These are phyloP conservation scores for Ellobius talpinus DNA, from an alignment of 2,113 vertebrate genomes.

Conservation along the genomic window DNA sequence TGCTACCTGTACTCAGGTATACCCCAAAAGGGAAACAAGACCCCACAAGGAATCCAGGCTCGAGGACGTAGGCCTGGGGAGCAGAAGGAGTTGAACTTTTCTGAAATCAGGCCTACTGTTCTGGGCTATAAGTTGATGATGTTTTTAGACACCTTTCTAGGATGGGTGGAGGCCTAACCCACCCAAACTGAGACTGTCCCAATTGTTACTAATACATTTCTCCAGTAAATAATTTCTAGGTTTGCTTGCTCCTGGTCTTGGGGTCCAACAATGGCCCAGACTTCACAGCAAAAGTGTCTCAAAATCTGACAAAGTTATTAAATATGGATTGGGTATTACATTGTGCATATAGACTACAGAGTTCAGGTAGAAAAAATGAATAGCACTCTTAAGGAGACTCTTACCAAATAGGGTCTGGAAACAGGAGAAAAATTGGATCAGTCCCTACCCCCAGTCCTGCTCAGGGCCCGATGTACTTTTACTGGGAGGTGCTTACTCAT, in stretches of 20 bases:
- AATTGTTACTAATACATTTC: background rate
- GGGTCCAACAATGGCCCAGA: background rate
- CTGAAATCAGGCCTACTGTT: background rate
- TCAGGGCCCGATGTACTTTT: background rate
- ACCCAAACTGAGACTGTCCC: background rate
- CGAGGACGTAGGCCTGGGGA: background rate
- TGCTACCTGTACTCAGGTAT: background rate
- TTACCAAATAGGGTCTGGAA: background rate
- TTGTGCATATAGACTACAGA: background rate
- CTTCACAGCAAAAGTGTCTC: background rate
- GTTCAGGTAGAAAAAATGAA: background rate
- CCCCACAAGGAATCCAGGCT: background rate
- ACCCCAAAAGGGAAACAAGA: background rate
- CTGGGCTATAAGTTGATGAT: background rate
- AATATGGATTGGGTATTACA: background rate
- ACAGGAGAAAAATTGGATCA: background rate
- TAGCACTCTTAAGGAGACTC: background rate
- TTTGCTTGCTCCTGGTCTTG: background rate
- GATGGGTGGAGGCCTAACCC: background rate
- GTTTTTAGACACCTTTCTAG: background rate
- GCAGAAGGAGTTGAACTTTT: background rate
- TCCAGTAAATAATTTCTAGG: background rate
- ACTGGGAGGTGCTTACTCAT: background rate
- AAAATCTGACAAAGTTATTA: background rate
- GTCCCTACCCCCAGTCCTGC: too few relatives aligned